Evolutionary conservation across 2,797 vertebrate genomes (phyloP).

Genomic region (Cuniculus paca): DNA sequence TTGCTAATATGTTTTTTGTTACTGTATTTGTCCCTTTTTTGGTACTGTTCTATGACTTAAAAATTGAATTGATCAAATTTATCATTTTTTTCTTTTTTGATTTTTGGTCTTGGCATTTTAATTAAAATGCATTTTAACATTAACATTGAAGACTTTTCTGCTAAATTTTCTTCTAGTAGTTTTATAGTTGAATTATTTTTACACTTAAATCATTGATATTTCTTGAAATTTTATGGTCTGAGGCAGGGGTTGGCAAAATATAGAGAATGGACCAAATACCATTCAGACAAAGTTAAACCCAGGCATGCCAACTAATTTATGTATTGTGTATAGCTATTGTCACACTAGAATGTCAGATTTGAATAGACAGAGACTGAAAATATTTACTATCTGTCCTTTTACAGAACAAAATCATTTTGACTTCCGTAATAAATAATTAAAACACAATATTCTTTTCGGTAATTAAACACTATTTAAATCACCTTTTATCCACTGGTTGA

Average conservation of each 20-base stretch:
- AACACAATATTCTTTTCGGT: background rate
- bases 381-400: background rate
- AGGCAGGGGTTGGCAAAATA: background rate
- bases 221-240: conserved; percentile 6
- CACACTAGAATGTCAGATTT: background rate
- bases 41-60: background rate
- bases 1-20: background rate
- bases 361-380: background rate
- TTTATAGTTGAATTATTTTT: conserved; percentile 61
- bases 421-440: background rate
- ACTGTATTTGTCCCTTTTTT: background rate
- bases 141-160: conserved; percentile 13
- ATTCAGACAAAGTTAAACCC: background rate
- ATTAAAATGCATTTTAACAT: conserved; percentile 38
- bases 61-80: background rate
- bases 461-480: background rate
- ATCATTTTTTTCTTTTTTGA: background rate
- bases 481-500: background rate
- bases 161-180: conserved; percentile 59
- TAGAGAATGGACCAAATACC: background rate
- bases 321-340: background rate
- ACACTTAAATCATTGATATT: background rate
- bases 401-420: background rate
- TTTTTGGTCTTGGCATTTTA: background rate
- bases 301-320: background rate